Conservation (phyloP, 2,113 vertebrate genomes). For the Pedionomus torquatus region DNA sequence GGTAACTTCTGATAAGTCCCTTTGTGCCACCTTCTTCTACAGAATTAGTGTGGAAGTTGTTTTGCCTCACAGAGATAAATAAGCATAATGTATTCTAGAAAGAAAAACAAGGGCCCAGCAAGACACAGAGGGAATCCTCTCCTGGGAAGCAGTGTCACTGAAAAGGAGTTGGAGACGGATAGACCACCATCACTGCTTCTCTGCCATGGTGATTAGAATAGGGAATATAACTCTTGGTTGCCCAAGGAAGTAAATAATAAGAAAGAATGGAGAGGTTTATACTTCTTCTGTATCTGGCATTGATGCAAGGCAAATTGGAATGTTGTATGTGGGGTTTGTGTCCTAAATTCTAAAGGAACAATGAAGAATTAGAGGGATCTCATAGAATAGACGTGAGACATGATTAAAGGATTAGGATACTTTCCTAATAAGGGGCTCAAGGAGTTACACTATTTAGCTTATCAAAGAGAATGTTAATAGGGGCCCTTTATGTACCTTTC, state of each 20-base stretch:
- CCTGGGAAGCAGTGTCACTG: not conserved
- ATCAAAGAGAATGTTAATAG: slow-evolving; percentile 8
- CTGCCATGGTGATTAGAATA: not conserved
- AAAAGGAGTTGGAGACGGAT: not conserved
- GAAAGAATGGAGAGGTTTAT: not conserved
- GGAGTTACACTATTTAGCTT: not conserved
- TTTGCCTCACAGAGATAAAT: not conserved
- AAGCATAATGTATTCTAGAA: not conserved
- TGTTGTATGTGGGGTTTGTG: not conserved
- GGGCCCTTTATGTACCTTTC: not conserved
- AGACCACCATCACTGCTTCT: not conserved
- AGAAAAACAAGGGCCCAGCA: not conserved
- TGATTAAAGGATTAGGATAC: not conserved
- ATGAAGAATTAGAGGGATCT: not conserved
- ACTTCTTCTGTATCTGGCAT: not conserved
- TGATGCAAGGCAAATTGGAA: not conserved
- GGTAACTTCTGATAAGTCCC: not conserved
- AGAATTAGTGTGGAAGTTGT: not conserved
- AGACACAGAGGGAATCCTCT: not conserved
- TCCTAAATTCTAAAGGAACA: not conserved
- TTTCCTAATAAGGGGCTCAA: not conserved
- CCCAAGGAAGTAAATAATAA: not conserved
- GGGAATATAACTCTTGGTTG: not conserved
- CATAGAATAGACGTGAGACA: not conserved
- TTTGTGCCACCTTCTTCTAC: not conserved